Evolutionary conservation across 1,140 invertebrate genomes (phyloP).

Genomic region (Pogonognathellus flavescens): DNA sequence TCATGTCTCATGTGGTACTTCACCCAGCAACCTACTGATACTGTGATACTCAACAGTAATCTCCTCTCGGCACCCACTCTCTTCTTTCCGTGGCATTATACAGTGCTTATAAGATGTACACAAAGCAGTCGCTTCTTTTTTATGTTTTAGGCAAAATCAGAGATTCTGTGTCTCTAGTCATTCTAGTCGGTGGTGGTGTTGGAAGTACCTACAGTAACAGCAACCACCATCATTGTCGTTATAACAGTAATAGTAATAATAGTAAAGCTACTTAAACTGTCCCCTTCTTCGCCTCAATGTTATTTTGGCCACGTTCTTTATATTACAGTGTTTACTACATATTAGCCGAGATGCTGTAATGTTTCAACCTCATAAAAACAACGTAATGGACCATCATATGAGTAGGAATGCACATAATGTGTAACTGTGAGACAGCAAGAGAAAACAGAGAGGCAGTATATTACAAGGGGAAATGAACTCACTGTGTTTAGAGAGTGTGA

Average conservation of each 20-base stretch:
- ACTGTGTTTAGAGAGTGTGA: no score
- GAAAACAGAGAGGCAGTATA: not conserved
- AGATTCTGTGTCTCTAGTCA: not conserved
- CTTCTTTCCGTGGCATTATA: not conserved
- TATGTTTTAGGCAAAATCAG: constrained; percentile 13
- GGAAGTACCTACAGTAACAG: not conserved
- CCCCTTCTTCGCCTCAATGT: not conserved
- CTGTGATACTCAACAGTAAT: not conserved
- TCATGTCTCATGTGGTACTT: constrained; percentile 12
- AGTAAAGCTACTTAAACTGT: constrained; percentile 15
- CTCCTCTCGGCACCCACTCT: not conserved
- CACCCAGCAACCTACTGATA: constrained; percentile 26
- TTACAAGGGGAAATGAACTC: no score
- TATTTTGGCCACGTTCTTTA: constrained; percentile 43
- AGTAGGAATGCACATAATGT: constrained; percentile 18
- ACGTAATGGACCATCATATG: constrained; percentile 28
- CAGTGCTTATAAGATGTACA: not conserved
- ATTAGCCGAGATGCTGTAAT: constrained; percentile 17
- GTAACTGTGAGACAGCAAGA: not conserved
- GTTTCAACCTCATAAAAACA: constrained; percentile 36
- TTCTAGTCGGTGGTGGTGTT: not conserved
- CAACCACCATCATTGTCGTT: constrained; percentile 14
- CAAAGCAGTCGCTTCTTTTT: not conserved
- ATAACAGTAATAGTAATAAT: constrained; percentile 19
- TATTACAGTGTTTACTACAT: constrained; percentile 38